Evolutionary conservation across 1,140 invertebrate species (phyloP), one percentile per base, ranked within the genome.

Genomic region (Drosophila lacteicornis): DNA sequence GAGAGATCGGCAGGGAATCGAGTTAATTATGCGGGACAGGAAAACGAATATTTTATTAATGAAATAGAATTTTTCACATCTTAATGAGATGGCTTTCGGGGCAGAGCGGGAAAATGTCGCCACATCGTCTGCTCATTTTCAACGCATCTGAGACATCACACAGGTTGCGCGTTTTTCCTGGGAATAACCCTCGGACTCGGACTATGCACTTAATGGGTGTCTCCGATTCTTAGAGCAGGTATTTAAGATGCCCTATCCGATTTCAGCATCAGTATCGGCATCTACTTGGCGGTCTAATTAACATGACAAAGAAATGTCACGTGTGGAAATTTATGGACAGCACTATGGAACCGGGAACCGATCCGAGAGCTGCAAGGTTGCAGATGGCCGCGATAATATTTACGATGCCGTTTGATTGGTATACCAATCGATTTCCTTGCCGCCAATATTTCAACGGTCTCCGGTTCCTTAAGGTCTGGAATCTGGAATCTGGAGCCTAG

Each of bases 251-350:
- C 63, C 63, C 81, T 88, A 90, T 90, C 85, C 71, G 75, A 74
- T 90, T 85, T 80, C 82, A 73, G 77, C 69, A 75, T 70, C 70
- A 33, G 30, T 9, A 53, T 55, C 51, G 33, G 17, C 53, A 55
- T 55, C 53, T 62, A 71, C 79, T 82, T 69, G 79, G 90, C 91
- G 90, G 91, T 87, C 74, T 87, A 90, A 92, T 92, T 92, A 92
- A 91, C 91, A 92, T 92, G 73, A 92, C 91, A 92, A 92, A 92
- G 91, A 84, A 87, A 84, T 91, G 87, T 91, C 87, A 87, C 78
- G 73, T 87, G 61, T 71, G 46, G 70, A 81, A 83, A 91, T 91
- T 91, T 91, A 91, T 91, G 88, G 62, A 71, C 67, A 67, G 77
- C 88, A 86, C 80, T 91, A 74, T 51, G 66, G 33, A 42, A 50